These are phyloP conservation scores for Brachypterus glaber DNA, from an alignment of 2,888 invertebrate species.

Conservation along the genomic window DNA sequence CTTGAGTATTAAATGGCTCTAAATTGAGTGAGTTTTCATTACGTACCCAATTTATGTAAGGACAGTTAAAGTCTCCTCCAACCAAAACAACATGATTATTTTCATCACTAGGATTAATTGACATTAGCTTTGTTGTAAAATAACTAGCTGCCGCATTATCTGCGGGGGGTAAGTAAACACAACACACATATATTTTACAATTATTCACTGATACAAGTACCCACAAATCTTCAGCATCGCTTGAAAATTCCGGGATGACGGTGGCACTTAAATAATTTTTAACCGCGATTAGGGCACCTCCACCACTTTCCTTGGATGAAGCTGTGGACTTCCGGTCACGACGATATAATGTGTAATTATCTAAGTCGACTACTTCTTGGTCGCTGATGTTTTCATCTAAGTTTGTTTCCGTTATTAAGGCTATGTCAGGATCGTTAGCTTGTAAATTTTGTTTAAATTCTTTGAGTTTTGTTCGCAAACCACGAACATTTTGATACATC, in stretches of 20 bases:
- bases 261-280: slow-evolving; percentile 8
- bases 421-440: no score
- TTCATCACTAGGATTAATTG: neutral
- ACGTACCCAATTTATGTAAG: no score
- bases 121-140: no score
- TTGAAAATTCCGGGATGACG: slow-evolving; percentile 2
- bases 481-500: no score
- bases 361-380: slow-evolving; percentile 7
- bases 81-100: slow-evolving; percentile 2
- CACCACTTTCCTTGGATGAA: slow-evolving; percentile 8
- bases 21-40: no score
- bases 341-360: slow-evolving; percentile 11
- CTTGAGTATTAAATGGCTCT: no score
- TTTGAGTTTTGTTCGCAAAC: no score
- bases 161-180: slow-evolving; percentile 7
- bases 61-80: slow-evolving; percentile 1
- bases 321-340: slow-evolving; percentile 9
- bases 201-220: neutral
- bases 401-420: no score
- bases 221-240: slow-evolving; percentile 9
- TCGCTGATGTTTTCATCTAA: slow-evolving; percentile 9
- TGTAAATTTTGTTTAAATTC: slow-evolving; percentile 11
- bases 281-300: slow-evolving; percentile 10
- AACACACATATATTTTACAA: slow-evolving; percentile 4
- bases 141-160: slow-evolving; percentile 4